Evolutionary conservation across 2,797 vertebrate genomes (phyloP), one percentile per base, ranked within the genome.

Genomic region (Microtus californicus): DNA sequence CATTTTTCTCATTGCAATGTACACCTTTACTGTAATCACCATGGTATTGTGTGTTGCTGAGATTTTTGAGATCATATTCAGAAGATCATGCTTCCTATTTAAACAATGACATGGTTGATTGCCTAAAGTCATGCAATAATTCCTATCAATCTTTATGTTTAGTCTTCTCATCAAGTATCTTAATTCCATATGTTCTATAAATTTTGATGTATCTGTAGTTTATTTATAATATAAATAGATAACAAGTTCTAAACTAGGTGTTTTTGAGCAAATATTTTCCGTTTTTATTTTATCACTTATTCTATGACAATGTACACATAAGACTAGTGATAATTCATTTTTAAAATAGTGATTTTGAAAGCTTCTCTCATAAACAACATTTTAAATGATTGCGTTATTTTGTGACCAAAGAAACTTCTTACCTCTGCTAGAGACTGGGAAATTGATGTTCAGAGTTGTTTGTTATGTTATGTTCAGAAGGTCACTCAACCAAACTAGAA

Each of bases 1-100:
- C 93, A 98, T 99, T 98, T 99, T 99, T 98, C 99, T 99, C 96
- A 99, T 99, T 93, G 99, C 99, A 95, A 99, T 99, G 99, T 99
- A 99, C 97, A 99, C 98, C 71, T 99, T 99, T 98, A 99, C 99
- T 40, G 98, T 99, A 76, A 99, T 99, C 98, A 99, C 99, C 94
- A 98, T 99, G 31, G 96, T 99, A 9, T 98, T 99, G 94, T 99
- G 99, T 87, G 95, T 99, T 61, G 99, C 98, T 5, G 99, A 99
- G 97, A 98, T 99, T 97, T 99, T 99, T 97, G 99, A 99, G 98
- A 99, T 99, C 85, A 98, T 99, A 87, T 99, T 98, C 97, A 98
- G 98, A 96, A 98, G 98, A 76, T 96, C 99, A 8, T 98, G 99
- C 91, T 99, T 99, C 96, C 98, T 99, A 98, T 99, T 97, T 98